These are phyloP conservation scores for Scaptomyza pallida DNA, from an alignment of 1,140 invertebrate genomes.

Conservation along the genomic window DNA sequence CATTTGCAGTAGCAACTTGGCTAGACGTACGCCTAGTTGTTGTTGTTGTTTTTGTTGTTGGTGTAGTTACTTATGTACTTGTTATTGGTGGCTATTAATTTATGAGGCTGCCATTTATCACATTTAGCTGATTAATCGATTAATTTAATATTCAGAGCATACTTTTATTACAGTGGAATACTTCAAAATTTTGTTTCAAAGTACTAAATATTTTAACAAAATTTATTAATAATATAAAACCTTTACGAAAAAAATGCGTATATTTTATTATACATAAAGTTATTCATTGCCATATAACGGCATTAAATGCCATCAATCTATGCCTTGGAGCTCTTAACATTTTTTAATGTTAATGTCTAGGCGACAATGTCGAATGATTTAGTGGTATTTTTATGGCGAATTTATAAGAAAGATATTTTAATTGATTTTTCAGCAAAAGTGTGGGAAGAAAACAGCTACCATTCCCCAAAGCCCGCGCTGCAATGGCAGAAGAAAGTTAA, in stretches of 20 bases:
- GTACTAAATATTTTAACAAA: background rate
- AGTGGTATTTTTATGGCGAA: conserved; percentile 81
- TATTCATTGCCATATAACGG: conserved; percentile 32
- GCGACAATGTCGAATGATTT: conserved; percentile 77
- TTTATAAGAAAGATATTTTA: conserved; percentile 79
- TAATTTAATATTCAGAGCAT: conserved; percentile 61
- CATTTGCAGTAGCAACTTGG: conserved; percentile 44
- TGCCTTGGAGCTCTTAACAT: conserved; percentile 36
- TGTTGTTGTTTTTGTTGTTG: conserved; percentile 32
- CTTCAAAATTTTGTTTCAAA: conserved; percentile 6
- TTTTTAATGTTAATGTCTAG: conserved; percentile 54
- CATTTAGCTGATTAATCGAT: conserved; percentile 82
- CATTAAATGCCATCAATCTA: conserved; percentile 34
- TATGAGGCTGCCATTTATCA: conserved; percentile 80
- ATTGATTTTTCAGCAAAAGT: conserved; percentile 77
- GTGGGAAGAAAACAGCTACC: conserved; percentile 60
- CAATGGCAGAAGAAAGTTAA: conserved; percentile 65
- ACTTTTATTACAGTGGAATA: conserved; percentile 30
- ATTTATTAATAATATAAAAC: background rate
- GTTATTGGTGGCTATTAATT: conserved; percentile 76
- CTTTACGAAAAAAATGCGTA: too few species aligned
- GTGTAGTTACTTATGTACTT: conserved; percentile 44
- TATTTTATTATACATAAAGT: background rate
- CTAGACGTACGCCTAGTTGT: conserved; percentile 54
- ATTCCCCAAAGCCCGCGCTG: background rate